Conservation (phyloP, 92 coral and sea anemone species). For the Pocillopora grandis region DNA sequence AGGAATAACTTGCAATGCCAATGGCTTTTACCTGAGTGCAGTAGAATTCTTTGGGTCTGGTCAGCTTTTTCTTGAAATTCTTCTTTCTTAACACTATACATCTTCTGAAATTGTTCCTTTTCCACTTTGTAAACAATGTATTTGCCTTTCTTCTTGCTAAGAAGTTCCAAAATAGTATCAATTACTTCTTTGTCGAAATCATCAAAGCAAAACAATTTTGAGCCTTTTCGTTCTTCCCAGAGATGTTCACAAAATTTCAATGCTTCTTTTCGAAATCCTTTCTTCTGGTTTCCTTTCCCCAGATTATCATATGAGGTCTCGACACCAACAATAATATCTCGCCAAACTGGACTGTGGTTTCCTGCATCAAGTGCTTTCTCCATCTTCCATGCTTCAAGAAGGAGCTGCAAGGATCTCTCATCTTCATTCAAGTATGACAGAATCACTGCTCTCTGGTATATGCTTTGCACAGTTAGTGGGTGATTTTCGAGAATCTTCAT, state of each 20-base stretch:
- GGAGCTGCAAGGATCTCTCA: slow-evolving; percentile 43
- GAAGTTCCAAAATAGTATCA: neutral
- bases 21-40: neutral
- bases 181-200: neutral
- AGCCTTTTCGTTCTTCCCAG: slow-evolving; percentile 13
- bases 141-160: neutral
- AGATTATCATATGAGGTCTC: neutral
- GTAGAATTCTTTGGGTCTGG: neutral
- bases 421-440: slow-evolving; percentile 40
- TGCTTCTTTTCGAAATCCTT: slow-evolving; percentile 13
- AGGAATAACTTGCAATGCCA: neutral
- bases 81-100: neutral
- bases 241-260: slow-evolving; percentile 7
- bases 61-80: slow-evolving; percentile 1
- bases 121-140: neutral
- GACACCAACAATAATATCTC: slow-evolving; percentile 23
- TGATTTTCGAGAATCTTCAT: slow-evolving; percentile 44
- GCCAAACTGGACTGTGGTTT: slow-evolving; percentile 62
- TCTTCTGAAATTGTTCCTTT: neutral
- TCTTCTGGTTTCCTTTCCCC: neutral
- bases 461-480: slow-evolving; percentile 66
- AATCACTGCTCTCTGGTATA: slow-evolving; percentile 60
- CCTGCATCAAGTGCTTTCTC: slow-evolving; percentile 56
- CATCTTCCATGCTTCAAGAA: slow-evolving; percentile 64
- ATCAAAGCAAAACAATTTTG: neutral